These are phyloP conservation scores for Drosophila neotestacea DNA, from an alignment of 2,888 invertebrate species.

Conservation along the genomic window DNA sequence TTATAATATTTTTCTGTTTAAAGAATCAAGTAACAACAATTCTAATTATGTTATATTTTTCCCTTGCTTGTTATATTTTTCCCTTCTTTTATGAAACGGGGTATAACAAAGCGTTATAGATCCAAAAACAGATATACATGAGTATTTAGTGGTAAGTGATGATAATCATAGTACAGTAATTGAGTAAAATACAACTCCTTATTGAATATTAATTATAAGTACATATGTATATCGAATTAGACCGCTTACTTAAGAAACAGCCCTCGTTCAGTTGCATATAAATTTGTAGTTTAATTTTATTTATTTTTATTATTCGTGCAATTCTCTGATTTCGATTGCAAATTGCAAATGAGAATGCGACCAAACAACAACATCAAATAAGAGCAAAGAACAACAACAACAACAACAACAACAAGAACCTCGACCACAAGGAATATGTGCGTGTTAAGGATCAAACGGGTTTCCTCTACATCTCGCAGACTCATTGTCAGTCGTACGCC, in stretches of 20 bases:
- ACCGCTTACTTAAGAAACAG: conserved; percentile 1
- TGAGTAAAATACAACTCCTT: too few species aligned
- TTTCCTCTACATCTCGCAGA: conserved; percentile 50
- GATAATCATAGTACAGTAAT: too few species aligned
- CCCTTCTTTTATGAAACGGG: too few species aligned
- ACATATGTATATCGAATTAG: background rate
- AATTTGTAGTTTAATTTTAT: conserved; percentile 30
- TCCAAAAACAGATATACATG: too few species aligned
- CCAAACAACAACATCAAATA: conserved; percentile 14
- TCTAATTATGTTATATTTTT: too few species aligned
- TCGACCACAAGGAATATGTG: conserved; percentile 33
- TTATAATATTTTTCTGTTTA: too few species aligned
- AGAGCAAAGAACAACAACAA: conserved; percentile 4
- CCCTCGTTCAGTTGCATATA: conserved; percentile 32
- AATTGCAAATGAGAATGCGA: conserved; percentile 64
- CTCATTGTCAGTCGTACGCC: conserved; percentile 56
- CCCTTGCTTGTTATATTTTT: too few species aligned
- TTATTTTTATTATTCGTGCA: conserved; percentile 29
- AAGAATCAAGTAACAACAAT: too few species aligned
- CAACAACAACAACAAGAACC: conserved; percentile 8
- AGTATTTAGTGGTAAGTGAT: too few species aligned
- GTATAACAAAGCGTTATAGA: too few species aligned
- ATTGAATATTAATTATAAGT: too few species aligned
- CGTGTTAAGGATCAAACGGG: conserved; percentile 77
- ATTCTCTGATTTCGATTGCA: conserved; percentile 48